Conservation (phyloP, 2,888 invertebrate genomes). For the Melikaiella ostensackeni region DNA sequence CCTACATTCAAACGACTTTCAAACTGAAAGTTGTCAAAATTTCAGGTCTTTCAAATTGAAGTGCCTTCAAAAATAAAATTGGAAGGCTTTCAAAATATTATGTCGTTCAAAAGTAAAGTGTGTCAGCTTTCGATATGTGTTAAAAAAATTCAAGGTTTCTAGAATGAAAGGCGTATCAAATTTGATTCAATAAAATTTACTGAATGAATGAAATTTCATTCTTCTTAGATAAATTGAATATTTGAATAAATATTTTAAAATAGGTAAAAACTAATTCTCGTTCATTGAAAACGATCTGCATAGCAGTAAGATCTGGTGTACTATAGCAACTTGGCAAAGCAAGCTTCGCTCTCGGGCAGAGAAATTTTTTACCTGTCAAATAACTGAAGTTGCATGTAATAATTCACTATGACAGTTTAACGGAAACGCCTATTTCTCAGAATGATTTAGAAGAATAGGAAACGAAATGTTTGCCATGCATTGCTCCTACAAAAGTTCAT, state of each 20-base stretch:
- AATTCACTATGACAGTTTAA: conserved; percentile 22
- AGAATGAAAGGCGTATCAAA: neutral
- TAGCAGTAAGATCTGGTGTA: neutral
- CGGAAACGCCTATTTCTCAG: conserved; percentile 20
- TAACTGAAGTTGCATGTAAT: conserved; percentile 14
- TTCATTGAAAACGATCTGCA: neutral
- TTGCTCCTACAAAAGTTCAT: neutral
- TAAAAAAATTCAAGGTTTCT: neutral
- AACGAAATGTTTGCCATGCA: neutral
- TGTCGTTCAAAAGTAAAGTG: too few relatives aligned
- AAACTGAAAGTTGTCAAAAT: too few relatives aligned
- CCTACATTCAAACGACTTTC: too few relatives aligned
- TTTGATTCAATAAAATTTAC: neutral
- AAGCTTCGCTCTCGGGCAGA: neutral
- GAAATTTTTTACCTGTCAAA: conserved; percentile 28
- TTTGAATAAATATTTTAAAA: neutral
- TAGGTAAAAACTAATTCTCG: neutral
- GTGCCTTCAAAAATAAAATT: neutral
- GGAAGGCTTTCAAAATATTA: too few relatives aligned
- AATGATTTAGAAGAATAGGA: conserved; percentile 32
- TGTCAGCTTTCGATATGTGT: too few relatives aligned
- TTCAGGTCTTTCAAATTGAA: too few relatives aligned
- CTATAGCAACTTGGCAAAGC: neutral
- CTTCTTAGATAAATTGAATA: neutral
- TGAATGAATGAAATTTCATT: too few relatives aligned